These are phyloP conservation scores for Lasius platythorax DNA, from an alignment of 2,888 invertebrate genomes.

Conservation along the genomic window DNA sequence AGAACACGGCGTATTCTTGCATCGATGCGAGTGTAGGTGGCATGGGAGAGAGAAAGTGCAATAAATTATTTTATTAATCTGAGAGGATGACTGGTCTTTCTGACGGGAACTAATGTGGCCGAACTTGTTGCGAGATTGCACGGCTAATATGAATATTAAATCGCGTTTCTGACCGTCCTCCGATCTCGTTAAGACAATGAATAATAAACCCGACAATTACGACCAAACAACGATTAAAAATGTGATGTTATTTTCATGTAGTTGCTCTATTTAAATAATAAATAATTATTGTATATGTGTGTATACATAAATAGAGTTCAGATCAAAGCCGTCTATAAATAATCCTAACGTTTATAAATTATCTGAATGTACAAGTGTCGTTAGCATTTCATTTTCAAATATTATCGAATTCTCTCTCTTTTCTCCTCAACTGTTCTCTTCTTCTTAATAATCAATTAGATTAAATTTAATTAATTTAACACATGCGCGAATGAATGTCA, in stretches of 20 bases:
- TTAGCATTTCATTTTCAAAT: background rate
- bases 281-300: too few relatives aligned
- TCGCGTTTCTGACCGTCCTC: background rate
- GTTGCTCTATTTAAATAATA: background rate
- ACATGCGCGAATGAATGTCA: conserved; percentile 63
- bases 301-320: background rate
- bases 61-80: conserved; percentile 70
- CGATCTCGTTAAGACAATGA: background rate
- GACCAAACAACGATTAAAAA: background rate
- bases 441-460: conserved; percentile 80
- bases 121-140: conserved; percentile 60
- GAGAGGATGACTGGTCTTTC: conserved; percentile 57
- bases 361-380: background rate
- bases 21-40: conserved; percentile 59
- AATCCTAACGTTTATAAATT: background rate
- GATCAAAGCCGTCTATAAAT: background rate
- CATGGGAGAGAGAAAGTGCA: conserved; percentile 62
- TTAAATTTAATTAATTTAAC: conserved; percentile 80
- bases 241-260: background rate
- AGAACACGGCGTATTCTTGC: conserved; percentile 33
- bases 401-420: too few relatives aligned
- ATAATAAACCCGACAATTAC: conserved; percentile 14
- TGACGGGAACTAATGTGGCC: conserved; percentile 60
- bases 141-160: conserved; percentile 64
- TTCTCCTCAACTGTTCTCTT: conserved; percentile 21